A percentile compares a stretch with the other conserved stretches of the same genome.
Conservation (phyloP, 2,888 invertebrate genomes). For the Steromphala cineraria region DNA sequence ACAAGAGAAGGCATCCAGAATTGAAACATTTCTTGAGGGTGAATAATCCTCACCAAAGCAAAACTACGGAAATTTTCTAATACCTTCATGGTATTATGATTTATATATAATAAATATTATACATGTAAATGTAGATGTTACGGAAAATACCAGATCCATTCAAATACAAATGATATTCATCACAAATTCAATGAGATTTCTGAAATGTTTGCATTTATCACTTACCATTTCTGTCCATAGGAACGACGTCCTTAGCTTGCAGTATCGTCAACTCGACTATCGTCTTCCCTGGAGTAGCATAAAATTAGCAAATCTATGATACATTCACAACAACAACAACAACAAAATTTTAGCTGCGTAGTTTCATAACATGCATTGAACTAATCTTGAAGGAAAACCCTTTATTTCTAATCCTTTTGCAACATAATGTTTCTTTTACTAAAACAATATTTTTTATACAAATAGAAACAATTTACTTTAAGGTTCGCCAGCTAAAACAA, state of each 20-base stretch:
- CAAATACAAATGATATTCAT: not conserved
- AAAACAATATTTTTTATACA: not conserved
- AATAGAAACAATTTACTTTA: not conserved
- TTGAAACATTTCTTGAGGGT: too few species aligned
- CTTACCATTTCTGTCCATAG: conserved; percentile 78
- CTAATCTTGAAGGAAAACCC: not conserved
- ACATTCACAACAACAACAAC: not conserved
- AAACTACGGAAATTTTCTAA: too few species aligned
- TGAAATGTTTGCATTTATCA: not conserved
- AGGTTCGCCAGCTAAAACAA: too few species aligned
- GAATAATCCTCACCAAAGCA: too few species aligned
- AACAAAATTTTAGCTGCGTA: not conserved
- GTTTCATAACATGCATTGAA: not conserved
- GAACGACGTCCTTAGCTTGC: conserved; percentile 77
- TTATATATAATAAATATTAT: too few species aligned
- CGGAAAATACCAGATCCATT: too few species aligned
- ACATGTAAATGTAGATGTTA: too few species aligned
- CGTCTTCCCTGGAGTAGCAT: conserved; percentile 58
- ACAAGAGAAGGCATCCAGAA: too few species aligned
- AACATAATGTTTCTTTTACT: too few species aligned
- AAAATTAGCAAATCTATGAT: not conserved
- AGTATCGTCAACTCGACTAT: conserved; percentile 77
- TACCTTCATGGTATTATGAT: too few species aligned
- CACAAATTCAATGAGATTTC: not conserved
- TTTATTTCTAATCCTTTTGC: too few species aligned